Base-by-base conservation (phyloP, 1,140 invertebrate genomes). In the Teleopsis dalmanni region DNA sequence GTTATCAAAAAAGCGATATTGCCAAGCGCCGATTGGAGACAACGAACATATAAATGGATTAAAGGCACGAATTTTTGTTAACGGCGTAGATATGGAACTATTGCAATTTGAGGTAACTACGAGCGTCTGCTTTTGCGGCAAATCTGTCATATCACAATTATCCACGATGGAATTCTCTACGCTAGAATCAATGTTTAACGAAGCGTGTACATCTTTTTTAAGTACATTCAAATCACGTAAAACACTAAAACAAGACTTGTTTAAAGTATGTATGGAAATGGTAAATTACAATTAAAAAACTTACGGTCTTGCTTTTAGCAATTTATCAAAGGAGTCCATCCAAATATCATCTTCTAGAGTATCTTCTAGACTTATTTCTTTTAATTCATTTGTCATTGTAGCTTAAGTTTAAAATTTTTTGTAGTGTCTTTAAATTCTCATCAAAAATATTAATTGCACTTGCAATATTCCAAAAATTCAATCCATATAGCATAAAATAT, bases 141-240 rank as follows among this genome's bases (percentile, higher is more conserved):
- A 18, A 23, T 31, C 18, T 25, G 40, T n/a, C 3, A 40, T 47
- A 41, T 16, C 36, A 19, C 16, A 11, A 13, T 33, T 53, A 2
- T 36, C 19, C 25, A 25, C 19, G 4, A 21, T 34, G 7, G 54
- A 62, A 14, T 65, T 68, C 41, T 69, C 66, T 6, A 69, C 53
- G 42, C 66, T 70, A 0, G 59, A 62, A 23, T 69, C 63, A 21
- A 58, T 52, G 26, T 69, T 69, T 11, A 57, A 65, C 1, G 65
- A 62, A 19, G 44, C 50, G n/a, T 59, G 51, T 1, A 69, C 55
- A 44, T 54, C 25, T 11, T 47, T 37, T 27, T 68, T 65, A 4
- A 57, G 47, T 31, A 57, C 22, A 16, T 65, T 64, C 0, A 50
- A 40, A 9, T 62, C 53, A 4, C 60, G 53, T 4, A 63, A 50